These are phyloP conservation scores for Eupithecia dodoneata DNA, from an alignment of 2,888 invertebrate species.

Conservation along the genomic window DNA sequence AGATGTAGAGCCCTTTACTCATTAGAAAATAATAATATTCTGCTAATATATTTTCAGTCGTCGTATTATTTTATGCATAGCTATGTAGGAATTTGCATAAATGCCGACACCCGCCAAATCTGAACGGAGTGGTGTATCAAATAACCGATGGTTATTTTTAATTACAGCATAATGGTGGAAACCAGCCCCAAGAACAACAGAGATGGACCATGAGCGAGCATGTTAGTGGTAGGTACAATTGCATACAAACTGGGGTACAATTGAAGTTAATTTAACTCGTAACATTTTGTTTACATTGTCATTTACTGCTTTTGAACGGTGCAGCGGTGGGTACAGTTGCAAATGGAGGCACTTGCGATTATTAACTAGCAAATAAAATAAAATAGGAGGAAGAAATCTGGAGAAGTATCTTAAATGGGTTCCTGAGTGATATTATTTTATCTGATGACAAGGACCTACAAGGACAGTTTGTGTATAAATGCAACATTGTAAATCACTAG, in stretches of 20 bases:
- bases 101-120: background rate
- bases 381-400: background rate
- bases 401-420: background rate
- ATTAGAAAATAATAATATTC: background rate
- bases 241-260: conserved; percentile 20
- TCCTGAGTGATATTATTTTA: background rate
- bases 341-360: background rate
- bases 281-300: conserved; percentile 36
- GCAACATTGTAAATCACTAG: background rate
- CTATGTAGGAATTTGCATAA: background rate
- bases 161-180: background rate
- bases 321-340: conserved; percentile 1
- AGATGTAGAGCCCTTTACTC: background rate
- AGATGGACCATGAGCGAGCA: background rate
- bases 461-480: background rate
- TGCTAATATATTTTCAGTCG: too few relatives aligned
- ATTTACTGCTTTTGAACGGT: conserved; percentile 19
- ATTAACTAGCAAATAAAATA: conserved; percentile 1
- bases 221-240: background rate
- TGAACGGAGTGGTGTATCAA: background rate
- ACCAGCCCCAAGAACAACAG: background rate
- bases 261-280: conserved; percentile 27
- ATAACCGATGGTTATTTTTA: background rate
- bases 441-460: background rate
- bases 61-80: too few relatives aligned